Base-by-base conservation (phyloP, 2,113 vertebrate genomes). In the Corythaixoides concolor region DNA sequence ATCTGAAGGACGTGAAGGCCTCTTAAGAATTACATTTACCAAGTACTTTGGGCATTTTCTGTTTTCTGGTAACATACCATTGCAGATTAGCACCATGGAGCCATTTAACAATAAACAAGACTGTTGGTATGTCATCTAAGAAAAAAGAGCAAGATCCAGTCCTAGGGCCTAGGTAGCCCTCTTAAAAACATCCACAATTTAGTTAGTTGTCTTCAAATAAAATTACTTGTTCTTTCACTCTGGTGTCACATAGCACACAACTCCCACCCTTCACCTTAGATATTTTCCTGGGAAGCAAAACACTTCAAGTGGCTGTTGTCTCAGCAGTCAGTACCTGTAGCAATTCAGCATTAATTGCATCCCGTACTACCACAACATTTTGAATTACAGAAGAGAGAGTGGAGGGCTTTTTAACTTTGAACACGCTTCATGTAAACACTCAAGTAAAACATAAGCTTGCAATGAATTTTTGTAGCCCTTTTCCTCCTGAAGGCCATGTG, bases 241-340 rank as follows among this genome's bases (percentile, higher is more conserved):
- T 47, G 50, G 66, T 86, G 15, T 55, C 7, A 2, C 0, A 0
- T 30, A 50, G 27, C 47, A 35, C n/a, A 33, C 10, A 60, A 3
- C 35, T 91, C 45, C 41, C 13, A 53, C 28, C 64, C n/a, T 64
- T 59, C 56, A 66, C 72, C 59, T 37, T 32, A 72, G 64, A 2
- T 82, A 28, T 85, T 76, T 78, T 77, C 39, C 50, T 11, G 0
- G 1, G 27, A 41, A 89, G 17, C 2, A 3, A 64, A 91, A 26
- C 2, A 1, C 37, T 50, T 80, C 14, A 22, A 52, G 45, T 41
- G 32, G 4, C 66, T 68, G 3, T 87, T 63, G 19, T 79, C 43
- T 91, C 43, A 55, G 32, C 41, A 24, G 45, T 47, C 6, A 0
- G 8, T 74, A 11, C 49, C 68, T 64, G 37, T 43, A 20, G 72